Evolutionary conservation across 2,113 vertebrate species (phyloP), one percentile per base, ranked within the genome.

Genomic region (Neopipo cinnamomea): DNA sequence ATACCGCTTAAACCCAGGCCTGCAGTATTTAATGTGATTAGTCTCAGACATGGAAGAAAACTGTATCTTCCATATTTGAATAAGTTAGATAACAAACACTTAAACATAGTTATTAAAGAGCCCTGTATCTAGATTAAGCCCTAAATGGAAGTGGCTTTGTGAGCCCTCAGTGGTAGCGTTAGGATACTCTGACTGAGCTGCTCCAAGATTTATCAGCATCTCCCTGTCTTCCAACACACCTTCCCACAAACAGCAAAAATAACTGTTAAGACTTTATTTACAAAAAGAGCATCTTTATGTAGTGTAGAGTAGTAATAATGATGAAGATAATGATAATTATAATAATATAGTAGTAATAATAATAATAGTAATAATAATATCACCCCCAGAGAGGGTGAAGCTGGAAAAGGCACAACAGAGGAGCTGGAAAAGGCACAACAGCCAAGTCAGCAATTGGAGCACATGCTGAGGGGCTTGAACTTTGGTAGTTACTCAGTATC

Each of bases 141-240:
- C 15, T 17, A 33, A n/a, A 70, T 5, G 39, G 52, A 80, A 67
- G 75, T 55, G 30, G 55, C 28, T 82, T 28, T 58, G 8, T 6
- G 4, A 91, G 49, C 49, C 44, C 41, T 75, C 68, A 41, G 12
- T 1, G 3, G 3, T 44, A 72, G 44, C 0, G 0, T 24, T 4
- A 39, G 12, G 71, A 73, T 39, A 44, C 72, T 59, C 49, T 27
- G 65, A 81, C 1, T 31, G 74, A 67, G 42, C 56, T 27, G n/a
- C 62, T 68, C 53, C 24, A 44, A 73, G 58, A 39, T 46, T 76
- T 22, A 49, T 11, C 41, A 70, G 23, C 12, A 2, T 73, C 58
- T 80, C 74, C 30, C 66, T 8, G 0, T 35, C 55, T 88, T 80
- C 50, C 63, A 86, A 49, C 50, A 66, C 14, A 59, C 55, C 14